Evolutionary conservation across 1,140 invertebrate genomes (phyloP).

Genomic region (Lucilia sericata): DNA sequence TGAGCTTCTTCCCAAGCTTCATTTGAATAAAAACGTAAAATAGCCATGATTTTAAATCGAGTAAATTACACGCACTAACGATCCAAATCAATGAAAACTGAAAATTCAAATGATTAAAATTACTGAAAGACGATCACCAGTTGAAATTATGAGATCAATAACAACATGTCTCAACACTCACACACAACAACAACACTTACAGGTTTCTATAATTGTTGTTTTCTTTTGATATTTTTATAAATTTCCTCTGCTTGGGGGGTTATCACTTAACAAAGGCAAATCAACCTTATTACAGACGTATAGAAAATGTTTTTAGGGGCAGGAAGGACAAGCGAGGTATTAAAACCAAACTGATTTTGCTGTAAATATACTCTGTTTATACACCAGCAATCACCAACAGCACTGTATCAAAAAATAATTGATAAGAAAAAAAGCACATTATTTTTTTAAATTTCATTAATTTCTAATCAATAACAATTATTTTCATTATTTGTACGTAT

Average conservation of each 20-base stretch:
- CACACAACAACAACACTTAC: not conserved
- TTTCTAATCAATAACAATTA: not conserved
- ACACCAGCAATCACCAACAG: not conserved
- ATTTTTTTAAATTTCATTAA: not conserved
- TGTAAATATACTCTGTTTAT: not conserved
- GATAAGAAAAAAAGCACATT: constrained; percentile 15
- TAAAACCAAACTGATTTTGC: not conserved
- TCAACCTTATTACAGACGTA: not conserved
- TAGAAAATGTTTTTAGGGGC: not conserved
- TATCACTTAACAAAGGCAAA: not conserved
- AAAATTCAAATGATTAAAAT: not conserved
- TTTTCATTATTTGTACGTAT: not conserved
- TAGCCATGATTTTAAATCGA: constrained; percentile 51
- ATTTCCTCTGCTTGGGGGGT: constrained; percentile 22
- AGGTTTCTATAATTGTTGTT: not conserved
- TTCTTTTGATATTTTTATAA: not conserved
- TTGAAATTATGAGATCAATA: not conserved
- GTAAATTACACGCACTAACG: not conserved
- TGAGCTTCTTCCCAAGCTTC: constrained; percentile 52
- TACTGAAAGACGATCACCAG: not conserved
- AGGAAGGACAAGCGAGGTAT: not conserved
- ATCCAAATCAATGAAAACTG: not conserved
- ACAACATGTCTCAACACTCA: not conserved
- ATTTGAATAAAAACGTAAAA: constrained; percentile 57
- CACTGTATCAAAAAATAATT: not conserved